Evolutionary conservation across 2,113 vertebrate species (phyloP).

Genomic region (Donacobius atricapilla): DNA sequence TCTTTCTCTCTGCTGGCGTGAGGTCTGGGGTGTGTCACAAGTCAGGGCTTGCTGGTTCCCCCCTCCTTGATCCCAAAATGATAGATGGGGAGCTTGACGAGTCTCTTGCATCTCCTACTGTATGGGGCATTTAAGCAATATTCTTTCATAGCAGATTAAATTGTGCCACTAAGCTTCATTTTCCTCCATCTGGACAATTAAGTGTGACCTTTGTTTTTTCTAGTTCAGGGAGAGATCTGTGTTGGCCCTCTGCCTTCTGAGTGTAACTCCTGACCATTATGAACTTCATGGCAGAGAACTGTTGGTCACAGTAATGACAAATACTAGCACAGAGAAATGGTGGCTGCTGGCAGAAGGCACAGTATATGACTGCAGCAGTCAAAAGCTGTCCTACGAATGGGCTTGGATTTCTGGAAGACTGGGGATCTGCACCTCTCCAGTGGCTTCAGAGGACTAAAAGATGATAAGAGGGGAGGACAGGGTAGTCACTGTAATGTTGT

Average conservation of each 20-base stretch:
- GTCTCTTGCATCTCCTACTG: neutral
- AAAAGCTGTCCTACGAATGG: neutral
- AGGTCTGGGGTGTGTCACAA: neutral
- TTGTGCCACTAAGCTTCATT: neutral
- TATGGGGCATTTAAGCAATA: neutral
- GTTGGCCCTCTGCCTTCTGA: neutral
- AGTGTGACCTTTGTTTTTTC: neutral
- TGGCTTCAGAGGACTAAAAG: neutral
- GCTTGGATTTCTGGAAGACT: neutral
- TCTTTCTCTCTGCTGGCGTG: neutral
- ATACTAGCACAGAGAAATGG: neutral
- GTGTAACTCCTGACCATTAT: neutral
- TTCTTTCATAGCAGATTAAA: neutral
- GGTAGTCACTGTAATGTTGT: neutral
- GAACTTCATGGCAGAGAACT: neutral
- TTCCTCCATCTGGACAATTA: neutral
- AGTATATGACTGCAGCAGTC: neutral
- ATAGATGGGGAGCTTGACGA: neutral
- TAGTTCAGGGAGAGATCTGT: neutral
- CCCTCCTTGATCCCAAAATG: neutral
- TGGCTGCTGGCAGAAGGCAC: neutral
- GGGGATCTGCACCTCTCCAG: neutral
- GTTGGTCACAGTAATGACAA: neutral
- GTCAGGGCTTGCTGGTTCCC: neutral
- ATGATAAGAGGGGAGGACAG: neutral